Evolutionary conservation across 2,113 vertebrate genomes (phyloP).

Genomic region (Boleophthalmus pectinirostris): DNA sequence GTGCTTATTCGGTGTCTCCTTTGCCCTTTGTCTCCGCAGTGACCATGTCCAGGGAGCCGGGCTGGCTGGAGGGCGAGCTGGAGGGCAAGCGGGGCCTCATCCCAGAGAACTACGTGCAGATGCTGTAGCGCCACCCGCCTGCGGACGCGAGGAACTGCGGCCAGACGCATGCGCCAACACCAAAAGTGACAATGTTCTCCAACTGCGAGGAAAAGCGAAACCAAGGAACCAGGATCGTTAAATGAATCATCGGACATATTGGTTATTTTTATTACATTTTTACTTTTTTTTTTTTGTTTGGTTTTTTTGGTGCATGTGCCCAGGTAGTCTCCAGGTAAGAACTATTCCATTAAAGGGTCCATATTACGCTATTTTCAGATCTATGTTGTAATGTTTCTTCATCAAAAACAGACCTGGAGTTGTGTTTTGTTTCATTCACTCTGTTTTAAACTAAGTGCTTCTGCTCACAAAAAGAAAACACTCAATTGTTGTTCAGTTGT

Average conservation of each 20-base stretch:
- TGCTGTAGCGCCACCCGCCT: constrained; percentile 77
- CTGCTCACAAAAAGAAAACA: too few relatives aligned
- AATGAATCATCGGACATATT: constrained; percentile 4
- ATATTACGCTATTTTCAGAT: too few relatives aligned
- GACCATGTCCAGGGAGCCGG: constrained; percentile 87
- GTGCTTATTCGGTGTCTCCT: constrained; percentile 9
- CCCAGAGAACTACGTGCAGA: constrained; percentile 96
- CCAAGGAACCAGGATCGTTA: neutral
- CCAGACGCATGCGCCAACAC: constrained; percentile 26
- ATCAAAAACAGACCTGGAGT: too few relatives aligned
- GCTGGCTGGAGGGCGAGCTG: constrained; percentile 96
- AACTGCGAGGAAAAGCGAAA: constrained; percentile 2
- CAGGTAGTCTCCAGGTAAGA: constrained; percentile 20
- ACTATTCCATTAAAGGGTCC: constrained; percentile 4
- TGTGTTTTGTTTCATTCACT: too few relatives aligned
- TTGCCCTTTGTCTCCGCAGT: constrained; percentile 70
- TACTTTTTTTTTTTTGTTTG: too few relatives aligned
- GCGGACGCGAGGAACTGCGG: constrained; percentile 20
- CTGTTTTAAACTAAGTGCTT: too few relatives aligned
- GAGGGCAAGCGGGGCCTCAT: constrained; percentile 95
- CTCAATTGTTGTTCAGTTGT: too few relatives aligned
- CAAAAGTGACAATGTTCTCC: constrained; percentile 15
- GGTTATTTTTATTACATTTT: constrained; percentile 22
- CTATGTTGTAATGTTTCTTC: too few relatives aligned
- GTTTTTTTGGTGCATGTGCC: constrained; percentile 24